Percentiles rank a stretch among this genome's conserved stretches.
phyloP scores from a whole-genome alignment of 2,113 vertebrate genomes.

The Mungos mungo region DNA sequence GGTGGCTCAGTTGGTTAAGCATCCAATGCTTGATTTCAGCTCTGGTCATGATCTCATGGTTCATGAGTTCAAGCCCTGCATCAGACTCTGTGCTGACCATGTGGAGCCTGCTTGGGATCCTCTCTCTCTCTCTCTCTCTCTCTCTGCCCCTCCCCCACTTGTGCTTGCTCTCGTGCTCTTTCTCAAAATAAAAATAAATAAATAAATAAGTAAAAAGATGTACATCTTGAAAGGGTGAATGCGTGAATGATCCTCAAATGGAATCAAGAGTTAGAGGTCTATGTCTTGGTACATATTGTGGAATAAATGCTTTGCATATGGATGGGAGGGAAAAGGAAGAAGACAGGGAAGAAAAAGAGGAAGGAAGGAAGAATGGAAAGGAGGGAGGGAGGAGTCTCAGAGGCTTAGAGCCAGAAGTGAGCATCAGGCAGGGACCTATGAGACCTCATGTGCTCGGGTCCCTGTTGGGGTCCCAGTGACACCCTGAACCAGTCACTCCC shows the following conservation, averaged over 20 bases:
- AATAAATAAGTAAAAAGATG: neutral
- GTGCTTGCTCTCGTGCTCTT: too few species aligned
- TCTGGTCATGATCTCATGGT: too few species aligned
- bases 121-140: too few species aligned
- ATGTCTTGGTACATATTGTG: neutral
- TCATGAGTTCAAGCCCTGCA: too few species aligned
- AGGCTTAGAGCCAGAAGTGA: neutral
- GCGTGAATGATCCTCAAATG: too few species aligned
- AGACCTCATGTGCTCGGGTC: neutral
- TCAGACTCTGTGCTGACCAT: too few species aligned
- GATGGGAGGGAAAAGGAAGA: neutral
- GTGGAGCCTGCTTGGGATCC: too few species aligned
- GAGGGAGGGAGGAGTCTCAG: neutral
- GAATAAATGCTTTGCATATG: neutral
- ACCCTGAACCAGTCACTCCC: neutral
- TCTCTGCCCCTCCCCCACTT: too few species aligned
- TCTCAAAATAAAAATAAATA: too few species aligned
- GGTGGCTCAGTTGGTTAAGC: too few species aligned
- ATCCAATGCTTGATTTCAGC: too few species aligned
- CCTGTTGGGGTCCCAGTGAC: neutral
- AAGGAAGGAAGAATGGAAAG: neutral
- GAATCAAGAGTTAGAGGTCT: neutral
- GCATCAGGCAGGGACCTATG: neutral
- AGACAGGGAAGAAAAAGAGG: neutral
- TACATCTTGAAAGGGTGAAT: neutral